Conservation (phyloP, 2,888 invertebrate genomes). For the Fragum fragum region DNA sequence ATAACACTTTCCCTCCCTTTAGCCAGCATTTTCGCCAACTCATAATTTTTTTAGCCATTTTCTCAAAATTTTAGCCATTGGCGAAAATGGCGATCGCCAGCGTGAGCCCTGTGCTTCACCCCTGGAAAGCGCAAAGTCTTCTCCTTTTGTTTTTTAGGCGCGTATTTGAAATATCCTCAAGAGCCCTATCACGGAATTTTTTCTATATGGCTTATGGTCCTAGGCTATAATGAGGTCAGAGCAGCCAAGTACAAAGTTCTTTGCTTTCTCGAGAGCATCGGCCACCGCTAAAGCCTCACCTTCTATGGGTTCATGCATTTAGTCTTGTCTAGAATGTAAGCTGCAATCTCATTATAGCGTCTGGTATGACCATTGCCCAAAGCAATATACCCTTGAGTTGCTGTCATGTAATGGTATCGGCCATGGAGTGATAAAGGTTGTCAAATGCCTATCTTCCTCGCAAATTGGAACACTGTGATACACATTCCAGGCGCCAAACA, state of each 20-base stretch:
- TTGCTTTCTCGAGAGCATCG: conserved; percentile 51
- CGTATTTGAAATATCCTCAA: conserved; percentile 55
- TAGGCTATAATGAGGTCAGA: conserved; percentile 48
- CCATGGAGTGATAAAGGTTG: background rate
- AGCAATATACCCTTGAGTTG: conserved; percentile 58
- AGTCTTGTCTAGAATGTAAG: conserved; percentile 51
- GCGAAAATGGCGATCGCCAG: too few relatives aligned
- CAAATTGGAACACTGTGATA: conserved; percentile 57
- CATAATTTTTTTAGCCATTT: too few relatives aligned
- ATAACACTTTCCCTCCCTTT: too few relatives aligned
- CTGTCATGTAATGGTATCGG: conserved; percentile 49
- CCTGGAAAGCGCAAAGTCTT: conserved; percentile 42
- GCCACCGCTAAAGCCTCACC: conserved; percentile 49
- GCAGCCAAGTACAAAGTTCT: conserved; percentile 56
- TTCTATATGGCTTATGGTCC: conserved; percentile 64
- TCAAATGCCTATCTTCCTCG: conserved; percentile 34
- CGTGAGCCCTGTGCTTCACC: too few relatives aligned
- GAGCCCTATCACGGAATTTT: conserved; percentile 54
- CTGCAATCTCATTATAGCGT: conserved; percentile 59
- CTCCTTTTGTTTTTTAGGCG: conserved; percentile 70
- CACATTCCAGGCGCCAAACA: background rate
- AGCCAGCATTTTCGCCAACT: too few relatives aligned
- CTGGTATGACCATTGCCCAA: conserved; percentile 63
- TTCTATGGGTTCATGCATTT: conserved; percentile 58
- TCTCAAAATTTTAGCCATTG: too few relatives aligned